Evolutionary conservation across 2,888 invertebrate genomes (phyloP), one percentile per base, ranked within the genome.

Genomic region (Clistopyga incitator): DNA sequence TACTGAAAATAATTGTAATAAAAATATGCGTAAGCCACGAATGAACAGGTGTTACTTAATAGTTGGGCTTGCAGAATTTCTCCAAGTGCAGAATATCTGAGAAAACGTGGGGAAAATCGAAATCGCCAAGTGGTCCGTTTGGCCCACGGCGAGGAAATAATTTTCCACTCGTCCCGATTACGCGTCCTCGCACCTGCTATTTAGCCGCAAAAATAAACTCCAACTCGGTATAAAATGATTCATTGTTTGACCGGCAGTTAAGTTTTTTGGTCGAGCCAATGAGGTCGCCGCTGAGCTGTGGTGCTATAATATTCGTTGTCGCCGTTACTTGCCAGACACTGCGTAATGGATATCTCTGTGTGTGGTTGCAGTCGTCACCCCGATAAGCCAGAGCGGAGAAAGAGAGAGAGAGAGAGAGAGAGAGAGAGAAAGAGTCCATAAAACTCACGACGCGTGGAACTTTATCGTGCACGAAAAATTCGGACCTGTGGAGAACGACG

Each of bases 341-440:
- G 70, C 34, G 75, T 65, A 74, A 82, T 42, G 45, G n/a, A 65
- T 67, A 52, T 82, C 64, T 47, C 2, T 20, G 42, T 61, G 20
- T 79, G 65, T 79, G 74, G 81, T 59, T 81, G 78, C 75, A 84
- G 52, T 84, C 84, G 81, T 84, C 81, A 81, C 52, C 65, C 70
- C 72, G 84, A 84, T 84, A 84, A 84, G 84, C 65, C 70, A 13
- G 25, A 56, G 18, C 25, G 8, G 64, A 52, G 76, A 79, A 42
- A 71, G 76, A 68, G 80, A 64, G 78, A 74, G 74, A 81, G 29
- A n/a, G 38, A 23, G 52, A 72, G 56, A 71, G 76, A 68, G 80
- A 65, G 78, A 74, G 74, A 81, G n/a, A 20, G 47, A 29, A 64
- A 72, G 56, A 67, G 78, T 65, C 81, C 84, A 84, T 84, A 84